These are phyloP conservation scores for Cistogaster globosa DNA, from an alignment of 2,888 invertebrate species.

Conservation along the genomic window DNA sequence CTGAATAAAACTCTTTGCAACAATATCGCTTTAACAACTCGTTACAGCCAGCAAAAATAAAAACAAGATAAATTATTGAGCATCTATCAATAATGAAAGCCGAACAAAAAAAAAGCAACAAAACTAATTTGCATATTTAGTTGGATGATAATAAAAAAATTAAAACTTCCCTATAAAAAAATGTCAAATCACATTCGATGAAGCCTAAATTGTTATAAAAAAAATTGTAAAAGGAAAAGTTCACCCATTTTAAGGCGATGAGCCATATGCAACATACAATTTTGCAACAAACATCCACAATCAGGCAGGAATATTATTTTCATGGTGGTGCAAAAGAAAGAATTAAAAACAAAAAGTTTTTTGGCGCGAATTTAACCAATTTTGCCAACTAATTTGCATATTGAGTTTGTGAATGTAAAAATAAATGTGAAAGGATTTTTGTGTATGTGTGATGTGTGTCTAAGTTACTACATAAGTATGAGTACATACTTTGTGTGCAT, in stretches of 20 bases:
- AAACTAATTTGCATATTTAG: constrained; percentile 68
- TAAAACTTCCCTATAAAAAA: constrained; percentile 56
- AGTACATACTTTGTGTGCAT: constrained; percentile 10
- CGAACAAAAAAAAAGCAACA: neutral
- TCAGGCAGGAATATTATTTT: constrained; percentile 13
- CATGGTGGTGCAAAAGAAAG: constrained; percentile 25
- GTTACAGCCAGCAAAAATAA: constrained; percentile 19
- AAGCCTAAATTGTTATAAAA: constrained; percentile 42
- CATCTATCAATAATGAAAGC: constrained; percentile 63
- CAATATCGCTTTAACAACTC: constrained; percentile 36
- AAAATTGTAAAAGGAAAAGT: constrained; percentile 14
- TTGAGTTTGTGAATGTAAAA: constrained; percentile 23
- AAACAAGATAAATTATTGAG: constrained; percentile 68
- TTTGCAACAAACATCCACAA: constrained; percentile 31
- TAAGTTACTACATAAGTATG: neutral
- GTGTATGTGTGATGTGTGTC: neutral
- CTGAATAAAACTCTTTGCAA: constrained; percentile 30
- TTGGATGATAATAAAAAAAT: constrained; percentile 22
- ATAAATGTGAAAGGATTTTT: neutral
- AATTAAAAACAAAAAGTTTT: constrained; percentile 45
- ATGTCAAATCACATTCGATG: constrained; percentile 67
- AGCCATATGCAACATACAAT: constrained; percentile 35
- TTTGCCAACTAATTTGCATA: constrained; percentile 71
- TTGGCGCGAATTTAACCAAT: constrained; percentile 66
- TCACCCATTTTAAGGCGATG: constrained; percentile 43